Evolutionary conservation across 1,140 invertebrate genomes (phyloP), one percentile per base, ranked within the genome.

Genomic region (Harpegnathos saltator): DNA sequence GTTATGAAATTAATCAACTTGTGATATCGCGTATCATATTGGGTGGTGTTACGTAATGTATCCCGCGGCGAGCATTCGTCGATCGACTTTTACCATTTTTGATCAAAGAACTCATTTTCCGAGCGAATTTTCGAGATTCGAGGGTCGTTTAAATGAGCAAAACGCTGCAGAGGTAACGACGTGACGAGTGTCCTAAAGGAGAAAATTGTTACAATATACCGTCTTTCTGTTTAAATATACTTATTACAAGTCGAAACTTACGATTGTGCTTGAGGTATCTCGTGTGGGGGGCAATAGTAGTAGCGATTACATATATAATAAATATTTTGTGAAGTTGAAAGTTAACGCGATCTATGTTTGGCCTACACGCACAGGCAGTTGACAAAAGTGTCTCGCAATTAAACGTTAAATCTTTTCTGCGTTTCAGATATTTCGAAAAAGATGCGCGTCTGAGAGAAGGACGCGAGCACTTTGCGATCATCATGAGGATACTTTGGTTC

Each of bases 401-500:
- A 1, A 65, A n/a, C 4, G 9, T 68, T 38, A 68, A 66, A 69
- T 3, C 50, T 54, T 22, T 24, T 84, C 75, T 71, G n/a, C 69
- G 61, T 90, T 90, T 7, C 77, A 91, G 90, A 62, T 82, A 63
- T 44, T 83, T 74, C 14, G n/a, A 56, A 17, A 65, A 86, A 52
- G 63, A 81, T 87, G 80, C 75, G 82, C 71, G 84, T 65, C 63
- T 85, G 66, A 90, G 59, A 50, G 9, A 65, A 85, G 58, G 73
- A 54, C 54, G 80, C 72, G 24, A 77, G 63, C 44, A 69, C 44
- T 80, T 82, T 66, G 15, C 62, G 58, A 75, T 74, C 90, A 92
- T 63, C 81, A 93, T 93, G 92, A 89, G 82, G 78, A 73, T 88
- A 69, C 63, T 89, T 9, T 80, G 92, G 33, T 88, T 93, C 26